phyloP scores from a whole-genome alignment of 2,797 vertebrate genomes.

The Cyprinodon diabolis region DNA sequence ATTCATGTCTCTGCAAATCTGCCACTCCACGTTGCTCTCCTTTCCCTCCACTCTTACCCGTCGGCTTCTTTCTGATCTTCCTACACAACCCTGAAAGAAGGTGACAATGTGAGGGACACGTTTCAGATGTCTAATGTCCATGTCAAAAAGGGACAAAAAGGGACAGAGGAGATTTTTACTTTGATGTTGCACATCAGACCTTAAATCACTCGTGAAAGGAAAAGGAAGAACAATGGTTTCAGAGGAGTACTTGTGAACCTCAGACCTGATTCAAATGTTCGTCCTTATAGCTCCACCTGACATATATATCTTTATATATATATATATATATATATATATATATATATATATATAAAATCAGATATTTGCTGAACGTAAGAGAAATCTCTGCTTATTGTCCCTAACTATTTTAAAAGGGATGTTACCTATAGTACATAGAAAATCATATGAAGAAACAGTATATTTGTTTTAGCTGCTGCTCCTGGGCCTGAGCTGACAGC shows the following conservation, averaged over 20 bases:
- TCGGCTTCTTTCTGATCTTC: constrained; percentile 57
- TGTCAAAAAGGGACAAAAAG: constrained; percentile 40
- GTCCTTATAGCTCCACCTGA: neutral
- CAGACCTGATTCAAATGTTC: constrained; percentile 18
- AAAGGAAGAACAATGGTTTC: constrained; percentile 17
- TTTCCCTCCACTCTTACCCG: constrained; percentile 20
- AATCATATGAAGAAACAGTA: constrained; percentile 39
- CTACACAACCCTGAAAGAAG: constrained; percentile 38
- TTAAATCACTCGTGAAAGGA: constrained; percentile 30
- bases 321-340: too few species aligned
- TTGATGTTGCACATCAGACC: constrained; percentile 49
- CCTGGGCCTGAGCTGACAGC: constrained; percentile 45
- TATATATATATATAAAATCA: neutral
- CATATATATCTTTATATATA: neutral
- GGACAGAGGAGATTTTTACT: constrained; percentile 43
- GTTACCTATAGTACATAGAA: constrained; percentile 39
- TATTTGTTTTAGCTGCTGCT: constrained; percentile 43
- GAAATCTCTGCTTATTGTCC: constrained; percentile 36
- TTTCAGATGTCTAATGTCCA: constrained; percentile 50
- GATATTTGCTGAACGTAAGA: constrained; percentile 40
- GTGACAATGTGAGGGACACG: constrained; percentile 42
- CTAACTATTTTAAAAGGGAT: constrained; percentile 24
- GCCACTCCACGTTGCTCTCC: constrained; percentile 25
- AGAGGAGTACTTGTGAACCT: constrained; percentile 4
- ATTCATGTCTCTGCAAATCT: constrained; percentile 73